These are phyloP conservation scores for Drosophila falleni DNA, from an alignment of 2,888 invertebrate species.

Conservation along the genomic window DNA sequence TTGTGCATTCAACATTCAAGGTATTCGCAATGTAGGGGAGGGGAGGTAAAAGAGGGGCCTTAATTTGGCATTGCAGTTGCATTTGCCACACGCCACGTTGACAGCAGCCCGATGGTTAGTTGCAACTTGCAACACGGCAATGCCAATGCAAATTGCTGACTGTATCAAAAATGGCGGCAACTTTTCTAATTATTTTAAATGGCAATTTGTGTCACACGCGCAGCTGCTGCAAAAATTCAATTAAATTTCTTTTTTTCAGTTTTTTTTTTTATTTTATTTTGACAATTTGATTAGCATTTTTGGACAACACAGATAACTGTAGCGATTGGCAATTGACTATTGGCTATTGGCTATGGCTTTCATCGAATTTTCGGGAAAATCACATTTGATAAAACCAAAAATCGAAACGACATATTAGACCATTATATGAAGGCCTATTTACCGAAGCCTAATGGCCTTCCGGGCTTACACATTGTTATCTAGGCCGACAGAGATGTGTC, in stretches of 20 bases:
- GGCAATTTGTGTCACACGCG: conserved; percentile 73
- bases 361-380: conserved; percentile 32
- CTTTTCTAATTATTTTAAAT: conserved; percentile 79
- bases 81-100: conserved; percentile 42
- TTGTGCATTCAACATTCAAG: conserved; percentile 10
- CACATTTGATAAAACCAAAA: conserved; percentile 36
- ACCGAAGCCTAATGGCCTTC: conserved; percentile 11
- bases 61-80: conserved; percentile 32
- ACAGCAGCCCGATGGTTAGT: conserved; percentile 31
- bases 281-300: conserved; percentile 54
- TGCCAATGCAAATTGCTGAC: conserved; percentile 41
- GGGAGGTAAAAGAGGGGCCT: neutral
- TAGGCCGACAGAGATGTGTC: conserved; percentile 8
- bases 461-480: conserved; percentile 16
- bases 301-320: conserved; percentile 12
- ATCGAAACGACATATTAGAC: conserved; percentile 18
- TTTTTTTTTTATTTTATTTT: conserved; percentile 4
- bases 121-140: conserved; percentile 25
- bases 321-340: conserved; percentile 8
- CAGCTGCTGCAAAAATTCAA: conserved; percentile 48
- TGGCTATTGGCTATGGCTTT: conserved; percentile 12
- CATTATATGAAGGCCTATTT: conserved; percentile 24
- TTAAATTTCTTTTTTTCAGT: conserved; percentile 18
- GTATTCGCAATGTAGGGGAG: neutral
- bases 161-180: conserved; percentile 61